Evolutionary conservation across 2,888 invertebrate species (phyloP).

Genomic region (Acrocera orbiculus): DNA sequence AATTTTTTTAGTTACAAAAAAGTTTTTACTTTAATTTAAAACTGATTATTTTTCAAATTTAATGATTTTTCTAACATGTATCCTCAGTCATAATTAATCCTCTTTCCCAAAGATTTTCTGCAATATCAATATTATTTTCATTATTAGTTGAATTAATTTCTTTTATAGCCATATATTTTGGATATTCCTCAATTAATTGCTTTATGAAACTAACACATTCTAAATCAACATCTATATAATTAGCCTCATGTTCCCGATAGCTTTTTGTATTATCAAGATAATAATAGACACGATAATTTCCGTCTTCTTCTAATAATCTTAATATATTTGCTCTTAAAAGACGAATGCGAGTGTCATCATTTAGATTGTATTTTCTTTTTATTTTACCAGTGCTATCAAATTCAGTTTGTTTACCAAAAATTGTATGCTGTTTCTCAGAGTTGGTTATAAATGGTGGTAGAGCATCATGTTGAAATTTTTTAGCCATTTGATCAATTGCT

Average conservation of each 20-base stretch:
- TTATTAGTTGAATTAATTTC: conserved; percentile 48
- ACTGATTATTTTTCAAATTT: no score
- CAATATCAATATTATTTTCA: conserved; percentile 46
- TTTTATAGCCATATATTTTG: conserved; percentile 54
- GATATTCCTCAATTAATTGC: conserved; percentile 54
- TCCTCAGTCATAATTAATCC: conserved; percentile 54
- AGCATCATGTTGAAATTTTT: conserved; percentile 67
- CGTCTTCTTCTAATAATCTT: conserved; percentile 46
- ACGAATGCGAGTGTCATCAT: conserved; percentile 39
- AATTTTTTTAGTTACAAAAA: no score
- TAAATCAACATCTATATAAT: conserved; percentile 55
- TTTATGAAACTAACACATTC: conserved; percentile 51
- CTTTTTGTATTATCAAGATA: conserved; percentile 69
- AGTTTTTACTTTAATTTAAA: no score
- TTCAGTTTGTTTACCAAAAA: conserved; percentile 51
- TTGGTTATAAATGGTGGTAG: conserved; percentile 63
- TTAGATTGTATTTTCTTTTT: conserved; percentile 19
- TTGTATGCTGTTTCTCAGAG: conserved; percentile 49
- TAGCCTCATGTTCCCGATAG: conserved; percentile 66
- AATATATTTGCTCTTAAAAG: conserved; percentile 38
- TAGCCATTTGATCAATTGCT: conserved; percentile 74
- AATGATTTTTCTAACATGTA: no score
- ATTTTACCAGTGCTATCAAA: conserved; percentile 41
- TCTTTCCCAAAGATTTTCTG: conserved; percentile 63
- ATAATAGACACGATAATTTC: conserved; percentile 51